Evolutionary conservation across 2,797 vertebrate genomes (phyloP), one percentile per base, ranked within the genome.

Genomic region (Carapus acus): DNA sequence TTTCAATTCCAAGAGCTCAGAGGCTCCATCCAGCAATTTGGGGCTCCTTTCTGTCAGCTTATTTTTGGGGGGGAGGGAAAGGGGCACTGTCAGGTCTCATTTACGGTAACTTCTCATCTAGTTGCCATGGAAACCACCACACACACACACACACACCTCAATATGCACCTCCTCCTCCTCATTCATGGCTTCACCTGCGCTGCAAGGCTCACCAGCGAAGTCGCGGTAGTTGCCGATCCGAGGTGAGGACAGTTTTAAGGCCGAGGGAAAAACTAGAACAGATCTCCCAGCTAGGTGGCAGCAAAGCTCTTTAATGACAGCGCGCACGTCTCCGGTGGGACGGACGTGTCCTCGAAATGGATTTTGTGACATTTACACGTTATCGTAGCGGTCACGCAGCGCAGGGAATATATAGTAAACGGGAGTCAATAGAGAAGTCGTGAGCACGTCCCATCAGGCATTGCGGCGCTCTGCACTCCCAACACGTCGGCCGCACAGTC

Each of bases 1-100:
- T 76, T 74, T 71, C 50, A 44, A 68, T 47, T 42, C 19, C 53
- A 54, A 59, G 23, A 62, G 47, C 62, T 62, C 1, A 3, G 12
- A 41, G 4, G 16, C n/a, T 43, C n/a, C 45, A 21, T 8, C 38
- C 18, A 47, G 13, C 24, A 40, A 47, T 16, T 5, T 44, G 23
- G 2, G 8, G 15, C 33, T 31, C 6, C 37, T 54, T 54, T 27
- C 3, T 23, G 31, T 7, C 42, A 39, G 6, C 52, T 13, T 7
- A 18, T 9, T 5, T 56, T 11, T 60, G 19, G 16, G 23, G 7
- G 5, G 19, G 50, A 17, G 5, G 21, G 11, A 4, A 2, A 8
- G 39, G 2, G 7, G 18, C 15, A 23, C 22, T 7, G 27, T n/a
- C 15, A 8, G 23, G 36, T 55, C 19, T 16, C 8, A 46, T 20